These are phyloP conservation scores for Porites australiensis DNA, from an alignment of 64 coral and sea anemone genomes.

Conservation along the genomic window DNA sequence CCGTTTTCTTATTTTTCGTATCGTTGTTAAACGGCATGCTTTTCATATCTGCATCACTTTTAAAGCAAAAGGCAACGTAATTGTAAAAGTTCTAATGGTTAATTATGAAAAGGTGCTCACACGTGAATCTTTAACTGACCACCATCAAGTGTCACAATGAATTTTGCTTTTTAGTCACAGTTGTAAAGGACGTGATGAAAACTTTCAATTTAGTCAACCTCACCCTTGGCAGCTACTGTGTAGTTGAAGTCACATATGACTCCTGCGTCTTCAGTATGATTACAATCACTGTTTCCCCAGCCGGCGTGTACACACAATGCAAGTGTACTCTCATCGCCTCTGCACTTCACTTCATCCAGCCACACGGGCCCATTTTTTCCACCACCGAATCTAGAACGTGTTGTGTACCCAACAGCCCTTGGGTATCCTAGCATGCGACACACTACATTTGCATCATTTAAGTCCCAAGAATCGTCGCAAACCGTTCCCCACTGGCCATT, in stretches of 20 bases:
- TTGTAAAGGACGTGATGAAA: neutral
- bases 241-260: slow-evolving; percentile 39
- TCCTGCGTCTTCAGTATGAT: slow-evolving; percentile 26
- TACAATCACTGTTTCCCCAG: slow-evolving; percentile 23
- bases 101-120: too few relatives aligned
- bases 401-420: neutral
- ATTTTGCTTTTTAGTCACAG: too few relatives aligned
- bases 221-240: slow-evolving; percentile 29
- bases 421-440: slow-evolving; percentile 31
- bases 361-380: slow-evolving; percentile 11
- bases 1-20: too few relatives aligned
- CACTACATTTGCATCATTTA: slow-evolving; percentile 13
- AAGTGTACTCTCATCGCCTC: neutral
- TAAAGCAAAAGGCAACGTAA: too few relatives aligned
- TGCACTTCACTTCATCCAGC: slow-evolving; percentile 22
- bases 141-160: too few relatives aligned
- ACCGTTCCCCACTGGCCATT: slow-evolving; percentile 32
- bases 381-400: neutral
- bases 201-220: neutral
- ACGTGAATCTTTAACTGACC: too few relatives aligned
- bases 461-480: slow-evolving; percentile 18
- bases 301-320: slow-evolving; percentile 14
- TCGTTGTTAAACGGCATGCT: too few relatives aligned
- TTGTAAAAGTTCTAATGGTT: too few relatives aligned
- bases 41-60: too few relatives aligned